These are phyloP conservation scores for Eira barbara DNA, from an alignment of 2,113 vertebrate genomes.

Conservation along the genomic window DNA sequence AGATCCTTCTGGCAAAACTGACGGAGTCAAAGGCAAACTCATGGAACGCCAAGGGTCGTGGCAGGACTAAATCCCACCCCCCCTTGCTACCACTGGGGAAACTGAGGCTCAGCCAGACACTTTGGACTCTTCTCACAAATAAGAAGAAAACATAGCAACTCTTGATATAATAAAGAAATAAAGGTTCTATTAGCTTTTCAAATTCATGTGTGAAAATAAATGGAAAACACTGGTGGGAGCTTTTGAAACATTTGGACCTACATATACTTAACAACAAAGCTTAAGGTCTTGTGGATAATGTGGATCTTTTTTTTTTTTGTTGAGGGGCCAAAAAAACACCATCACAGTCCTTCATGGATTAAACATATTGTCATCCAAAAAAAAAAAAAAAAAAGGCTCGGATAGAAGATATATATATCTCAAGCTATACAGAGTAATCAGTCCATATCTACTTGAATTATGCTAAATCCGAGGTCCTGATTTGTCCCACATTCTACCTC, in stretches of 20 bases:
- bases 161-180: neutral
- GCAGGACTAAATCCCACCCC: neutral
- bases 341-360: neutral
- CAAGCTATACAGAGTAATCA: neutral
- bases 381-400: neutral
- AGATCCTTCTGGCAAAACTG: constrained; percentile 16
- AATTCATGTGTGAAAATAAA: neutral
- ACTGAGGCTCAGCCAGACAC: neutral
- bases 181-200: neutral
- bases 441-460: neutral
- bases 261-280: neutral
- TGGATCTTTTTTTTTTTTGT: neutral
- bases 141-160: neutral
- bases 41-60: neutral
- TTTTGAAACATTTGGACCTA: neutral
- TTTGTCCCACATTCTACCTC: neutral
- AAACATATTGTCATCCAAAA: neutral
- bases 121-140: neutral
- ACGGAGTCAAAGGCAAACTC: constrained; percentile 3
- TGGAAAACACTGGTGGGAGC: neutral
- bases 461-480: neutral
- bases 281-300: neutral
- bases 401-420: neutral
- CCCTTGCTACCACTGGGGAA: neutral
- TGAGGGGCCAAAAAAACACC: neutral